Conservation (phyloP, 1,140 invertebrate genomes). For the Leguminivora glycinivorella region DNA sequence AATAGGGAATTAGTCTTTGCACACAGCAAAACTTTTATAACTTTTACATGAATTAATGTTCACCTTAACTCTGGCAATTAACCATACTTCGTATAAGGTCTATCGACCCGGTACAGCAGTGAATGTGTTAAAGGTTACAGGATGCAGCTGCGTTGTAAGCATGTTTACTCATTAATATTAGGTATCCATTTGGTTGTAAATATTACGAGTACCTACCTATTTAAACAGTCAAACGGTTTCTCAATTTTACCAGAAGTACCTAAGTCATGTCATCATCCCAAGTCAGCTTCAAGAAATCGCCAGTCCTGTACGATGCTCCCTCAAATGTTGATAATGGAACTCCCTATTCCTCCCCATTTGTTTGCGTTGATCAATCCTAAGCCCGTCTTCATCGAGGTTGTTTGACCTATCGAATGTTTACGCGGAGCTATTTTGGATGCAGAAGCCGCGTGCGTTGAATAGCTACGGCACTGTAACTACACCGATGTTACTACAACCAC, state of each 20-base stretch:
- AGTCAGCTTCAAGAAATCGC: too few species aligned
- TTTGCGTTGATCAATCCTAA: neutral
- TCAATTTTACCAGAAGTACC: too few species aligned
- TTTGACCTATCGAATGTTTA: slow-evolving; percentile 25
- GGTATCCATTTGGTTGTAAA: neutral
- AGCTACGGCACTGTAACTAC: neutral
- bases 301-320: too few species aligned
- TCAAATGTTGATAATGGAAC: too few species aligned
- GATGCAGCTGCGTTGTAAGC: neutral
- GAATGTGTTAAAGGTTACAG: neutral
- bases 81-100: too few species aligned
- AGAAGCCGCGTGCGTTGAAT: slow-evolving; percentile 8
- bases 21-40: neutral
- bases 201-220: too few species aligned
- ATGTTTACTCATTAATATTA: neutral
- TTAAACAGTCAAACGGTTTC: neutral
- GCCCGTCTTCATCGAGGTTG: neutral
- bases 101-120: too few species aligned
- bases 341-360: too few species aligned
- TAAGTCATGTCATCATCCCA: too few species aligned
- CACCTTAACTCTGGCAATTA: too few species aligned
- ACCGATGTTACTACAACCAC: neutral
- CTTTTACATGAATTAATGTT: neutral
- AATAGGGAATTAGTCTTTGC: too few species aligned
- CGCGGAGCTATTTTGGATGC: slow-evolving; percentile 14